Evolutionary conservation across 2,888 invertebrate species (phyloP), one percentile per base, ranked within the genome.

Genomic region (Pheosia gnoma): DNA sequence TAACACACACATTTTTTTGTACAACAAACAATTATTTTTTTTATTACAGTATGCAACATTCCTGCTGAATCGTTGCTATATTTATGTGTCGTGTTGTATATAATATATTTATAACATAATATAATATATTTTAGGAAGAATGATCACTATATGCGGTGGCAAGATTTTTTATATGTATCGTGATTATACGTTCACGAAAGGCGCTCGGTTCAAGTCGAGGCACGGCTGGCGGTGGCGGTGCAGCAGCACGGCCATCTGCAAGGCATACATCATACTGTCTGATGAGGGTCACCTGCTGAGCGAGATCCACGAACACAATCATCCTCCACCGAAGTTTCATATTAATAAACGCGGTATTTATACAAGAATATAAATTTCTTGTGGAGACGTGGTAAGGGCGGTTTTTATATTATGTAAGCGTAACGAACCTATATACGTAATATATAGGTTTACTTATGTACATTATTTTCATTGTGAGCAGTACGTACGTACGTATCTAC

Each of bases 181-280:
- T 7, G 59, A 67, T 6, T 82, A 75, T 45, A 79, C 79, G 0
- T 80, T 75, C 59, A 45, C 57, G 5, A 11, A 8, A n/a, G 59
- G 69, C n/a, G 63, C 66, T 38, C 64, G 66, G 45, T 67, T 65
- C 49, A 57, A 57, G 6, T 63, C 58, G 6, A 65, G 63, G 25
- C 11, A 39, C 13, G 67, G 66, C 0, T n/a, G 63, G 62, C 9
- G 66, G 51, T 75, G 74, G 73, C 68, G 75, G 5, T 75, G 71
- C 45, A 76, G 70, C 3, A 59, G 61, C 36, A 72, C 70, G n/a
- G 59, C 66, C 0, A 58, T 54, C 0, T 80, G 80, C 61, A 68
- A 65, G n/a, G 71, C 79, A 0, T 75, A 70, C 53, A 65, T 80
- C 37, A 62, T 59, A 58, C 61, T 67, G 38, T 57, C 63, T 0